These are phyloP conservation scores for Odontesthes bonariensis DNA, from an alignment of 2,113 vertebrate genomes.

Conservation along the genomic window DNA sequence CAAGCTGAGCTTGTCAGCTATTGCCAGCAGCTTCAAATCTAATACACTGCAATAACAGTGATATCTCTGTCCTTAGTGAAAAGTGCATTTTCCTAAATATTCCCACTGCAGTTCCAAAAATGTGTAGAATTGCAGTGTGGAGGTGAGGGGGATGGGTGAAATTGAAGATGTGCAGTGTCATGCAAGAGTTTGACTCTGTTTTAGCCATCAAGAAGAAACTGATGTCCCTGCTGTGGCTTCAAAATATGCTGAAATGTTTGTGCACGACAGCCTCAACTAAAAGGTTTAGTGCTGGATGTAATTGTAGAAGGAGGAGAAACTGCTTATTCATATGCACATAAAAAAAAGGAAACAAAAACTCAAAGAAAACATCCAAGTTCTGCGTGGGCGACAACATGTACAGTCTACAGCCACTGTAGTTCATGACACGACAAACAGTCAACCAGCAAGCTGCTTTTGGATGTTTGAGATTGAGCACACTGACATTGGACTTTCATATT, in stretches of 20 bases:
- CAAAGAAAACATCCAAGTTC: background rate
- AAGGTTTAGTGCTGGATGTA: background rate
- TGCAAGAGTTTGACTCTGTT: background rate
- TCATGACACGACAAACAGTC: background rate
- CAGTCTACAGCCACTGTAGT: background rate
- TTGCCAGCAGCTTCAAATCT: background rate
- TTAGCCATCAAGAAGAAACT: no score
- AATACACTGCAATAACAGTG: background rate
- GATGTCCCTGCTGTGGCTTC: no score
- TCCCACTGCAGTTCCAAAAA: no score
- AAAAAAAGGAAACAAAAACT: conserved; percentile 6
- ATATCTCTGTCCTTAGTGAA: background rate
- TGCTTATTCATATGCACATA: conserved; percentile 5
- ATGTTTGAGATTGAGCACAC: conserved; percentile 32
- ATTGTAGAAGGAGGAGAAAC: no score
- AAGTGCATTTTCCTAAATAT: background rate
- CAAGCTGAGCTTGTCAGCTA: background rate
- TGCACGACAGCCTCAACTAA: background rate
- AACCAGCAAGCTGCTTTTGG: conserved; percentile 34
- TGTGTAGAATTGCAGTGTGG: no score
- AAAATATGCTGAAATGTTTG: background rate
- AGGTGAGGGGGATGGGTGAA: background rate
- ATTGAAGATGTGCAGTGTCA: background rate
- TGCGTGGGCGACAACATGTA: background rate
- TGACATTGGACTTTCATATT: conserved; percentile 31